Percentiles rank a stretch among this genome's conserved stretches.
Conservation (phyloP, 2,113 vertebrate genomes). For the Pseudorectes ferrugineus region DNA sequence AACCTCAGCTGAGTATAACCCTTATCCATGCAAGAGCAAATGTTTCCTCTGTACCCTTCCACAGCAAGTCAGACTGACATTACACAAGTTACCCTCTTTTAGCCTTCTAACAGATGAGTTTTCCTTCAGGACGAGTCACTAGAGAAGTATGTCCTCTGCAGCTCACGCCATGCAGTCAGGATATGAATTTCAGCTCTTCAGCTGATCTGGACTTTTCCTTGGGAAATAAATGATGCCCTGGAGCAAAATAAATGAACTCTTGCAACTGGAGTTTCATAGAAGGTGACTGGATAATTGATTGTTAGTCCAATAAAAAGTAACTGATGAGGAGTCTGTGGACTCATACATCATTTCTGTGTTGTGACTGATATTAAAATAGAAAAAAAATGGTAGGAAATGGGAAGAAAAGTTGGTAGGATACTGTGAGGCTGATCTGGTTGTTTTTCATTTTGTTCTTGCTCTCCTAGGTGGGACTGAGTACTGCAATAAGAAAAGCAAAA, state of each 20-base stretch:
- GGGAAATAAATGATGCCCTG: constrained; percentile 25
- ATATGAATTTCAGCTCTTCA: constrained; percentile 8
- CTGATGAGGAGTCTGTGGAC: background rate
- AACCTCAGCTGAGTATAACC: background rate
- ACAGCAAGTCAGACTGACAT: background rate
- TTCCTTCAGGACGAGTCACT: background rate
- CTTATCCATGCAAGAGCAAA: background rate
- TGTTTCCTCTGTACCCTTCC: background rate
- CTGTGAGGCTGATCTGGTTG: background rate
- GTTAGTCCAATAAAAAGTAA: constrained; percentile 9
- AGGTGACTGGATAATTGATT: constrained; percentile 20
- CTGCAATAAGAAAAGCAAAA: constrained; percentile 45
- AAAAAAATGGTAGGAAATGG: background rate
- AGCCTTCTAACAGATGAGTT: background rate
- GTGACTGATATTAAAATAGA: background rate
- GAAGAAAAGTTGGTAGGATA: background rate
- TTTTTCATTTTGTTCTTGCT: background rate
- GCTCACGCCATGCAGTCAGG: background rate
- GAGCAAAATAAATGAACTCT: constrained; percentile 24
- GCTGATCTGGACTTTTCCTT: background rate
- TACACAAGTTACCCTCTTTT: fast-evolving
- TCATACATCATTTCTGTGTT: background rate
- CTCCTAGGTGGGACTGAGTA: constrained; percentile 46
- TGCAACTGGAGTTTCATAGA: background rate
- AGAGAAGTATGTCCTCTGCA: background rate